Evolutionary conservation across 1,140 invertebrate genomes (phyloP), one percentile per base, ranked within the genome.

Genomic region (Neotoxoptera formosana): DNA sequence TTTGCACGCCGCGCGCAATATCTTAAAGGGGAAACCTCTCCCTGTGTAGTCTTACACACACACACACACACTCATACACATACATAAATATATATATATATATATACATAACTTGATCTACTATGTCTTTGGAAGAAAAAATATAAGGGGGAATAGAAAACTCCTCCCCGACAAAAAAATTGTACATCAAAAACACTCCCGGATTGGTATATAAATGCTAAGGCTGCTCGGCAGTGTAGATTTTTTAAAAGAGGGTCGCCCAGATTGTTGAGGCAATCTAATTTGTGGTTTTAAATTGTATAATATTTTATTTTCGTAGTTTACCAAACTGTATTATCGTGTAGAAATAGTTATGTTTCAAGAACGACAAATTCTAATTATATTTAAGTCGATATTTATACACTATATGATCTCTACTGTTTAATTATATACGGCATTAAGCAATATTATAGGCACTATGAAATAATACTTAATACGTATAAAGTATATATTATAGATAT

Each of bases 11-110:
- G 48, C 81, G 81, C 34, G 81, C 81, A 84, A 93, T 53, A 84
- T 93, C 91, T 93, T 93, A 93, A 93, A 93, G 81, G 91, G 91
- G 48, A 84, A 93, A 93, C 81, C 91, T 48, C 81, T 93, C 90
- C 9, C 45, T 6, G 36, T n/a, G 67, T 81, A 41, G 20, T n/a
- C 20, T 45, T 91, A 36, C 41, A 47, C 56, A 11, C 25, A 60
- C 56, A 60, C 56, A 60, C 56, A 30, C 23, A 30, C 25, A 25
- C 23, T 30, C 56, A 67, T 9, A 60, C 25, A 60, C 30, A 60
- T 8, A 14, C 30, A 30, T 9, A 30, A 9, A 30, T 20, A 20
- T 17, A 51, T 17, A 51, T 17, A 51, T 14, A 51, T 17, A 51
- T 17, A 90, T 81, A 91, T 25, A 76, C 30, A 34, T 41, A 47